Base-by-base conservation (phyloP, 2,888 invertebrate genomes). In the Paralinhomoeus sp. region DNA sequence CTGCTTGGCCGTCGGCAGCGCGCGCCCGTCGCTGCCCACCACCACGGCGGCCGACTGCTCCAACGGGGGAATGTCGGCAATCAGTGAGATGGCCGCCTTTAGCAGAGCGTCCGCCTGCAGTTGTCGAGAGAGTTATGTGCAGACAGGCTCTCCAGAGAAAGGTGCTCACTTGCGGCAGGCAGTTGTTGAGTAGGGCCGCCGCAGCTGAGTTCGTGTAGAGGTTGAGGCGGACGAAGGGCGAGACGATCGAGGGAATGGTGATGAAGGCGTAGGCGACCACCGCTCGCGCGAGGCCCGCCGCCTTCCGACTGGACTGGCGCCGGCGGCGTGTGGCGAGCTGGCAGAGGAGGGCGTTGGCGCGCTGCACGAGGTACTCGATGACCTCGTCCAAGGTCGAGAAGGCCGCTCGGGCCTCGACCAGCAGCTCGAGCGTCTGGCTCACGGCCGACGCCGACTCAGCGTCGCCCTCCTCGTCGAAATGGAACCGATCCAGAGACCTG, bases 201-300 rank as follows among this genome's bases (percentile, higher is more conserved):
- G 62, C 60, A 18, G 65, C 64, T 17, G 80, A 78, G 9, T 81
- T 68, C 45, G 87, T 70, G 68, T 85, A 85, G 40, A 91, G 72
- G 54, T 80, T 78, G 54, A 85, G 72, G 58, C 79, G 74, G 23
- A 74, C 71, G 47, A 77, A 74, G n/a, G 77, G 72, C 47, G 78
- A 78, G 54, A 72, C 74, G 33, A 93, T 74, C 17, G 89, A 89
- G n/a, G 93, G 93, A 62, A 87, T 80, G 12, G 91, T 91, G 49
- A 93, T 87, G 65, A 78, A 91, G 64, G 80, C 78, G 67, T 82
- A 93, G 0, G 93, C 91, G 38, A 82, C 78, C 68, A 91, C 91
- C 2, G 91, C 89, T 2, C 40, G 27, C 3, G 93, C 91, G 38
- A 82, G 78, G 68, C 91, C 91, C 2, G 91, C 89, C 51, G 2